Conservation (phyloP, 2,888 invertebrate genomes). For the Lasius platythorax region DNA sequence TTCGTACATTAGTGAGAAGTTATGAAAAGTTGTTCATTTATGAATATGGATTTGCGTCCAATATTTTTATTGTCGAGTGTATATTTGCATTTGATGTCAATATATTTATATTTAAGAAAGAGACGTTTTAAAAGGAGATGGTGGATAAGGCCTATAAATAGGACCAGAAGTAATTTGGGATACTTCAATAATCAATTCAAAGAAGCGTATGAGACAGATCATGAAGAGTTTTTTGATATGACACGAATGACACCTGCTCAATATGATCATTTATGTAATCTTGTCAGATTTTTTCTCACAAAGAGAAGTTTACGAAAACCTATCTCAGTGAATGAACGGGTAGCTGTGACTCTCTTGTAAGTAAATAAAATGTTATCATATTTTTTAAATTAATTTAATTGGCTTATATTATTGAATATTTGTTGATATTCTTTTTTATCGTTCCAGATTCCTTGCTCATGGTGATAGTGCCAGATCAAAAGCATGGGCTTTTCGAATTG, state of each 20-base stretch:
- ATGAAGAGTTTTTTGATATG: background rate
- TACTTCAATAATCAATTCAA: constrained; percentile 10
- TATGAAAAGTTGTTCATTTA: too few relatives aligned
- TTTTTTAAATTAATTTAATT: background rate
- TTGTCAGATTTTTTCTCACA: constrained; percentile 1
- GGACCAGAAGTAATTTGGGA: background rate
- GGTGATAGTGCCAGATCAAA: constrained; percentile 19
- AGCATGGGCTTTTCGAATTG: background rate
- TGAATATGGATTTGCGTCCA: too few relatives aligned
- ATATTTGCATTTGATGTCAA: background rate
- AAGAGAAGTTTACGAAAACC: background rate
- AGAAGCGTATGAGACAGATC: constrained; percentile 16
- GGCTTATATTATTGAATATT: background rate
- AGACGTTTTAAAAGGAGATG: background rate
- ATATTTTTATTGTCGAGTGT: background rate
- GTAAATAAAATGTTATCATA: background rate
- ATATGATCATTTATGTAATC: background rate
- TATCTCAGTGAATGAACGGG: constrained; percentile 1
- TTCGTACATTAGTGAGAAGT: too few relatives aligned
- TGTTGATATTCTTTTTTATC: background rate
- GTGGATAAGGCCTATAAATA: background rate
- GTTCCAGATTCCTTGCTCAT: background rate
- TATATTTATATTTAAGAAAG: constrained; percentile 1
- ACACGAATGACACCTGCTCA: constrained; percentile 1
- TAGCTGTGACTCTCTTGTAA: constrained; percentile 9